Evolutionary conservation across 2,113 vertebrate genomes (phyloP).

Genomic region (Sus scrofa): DNA sequence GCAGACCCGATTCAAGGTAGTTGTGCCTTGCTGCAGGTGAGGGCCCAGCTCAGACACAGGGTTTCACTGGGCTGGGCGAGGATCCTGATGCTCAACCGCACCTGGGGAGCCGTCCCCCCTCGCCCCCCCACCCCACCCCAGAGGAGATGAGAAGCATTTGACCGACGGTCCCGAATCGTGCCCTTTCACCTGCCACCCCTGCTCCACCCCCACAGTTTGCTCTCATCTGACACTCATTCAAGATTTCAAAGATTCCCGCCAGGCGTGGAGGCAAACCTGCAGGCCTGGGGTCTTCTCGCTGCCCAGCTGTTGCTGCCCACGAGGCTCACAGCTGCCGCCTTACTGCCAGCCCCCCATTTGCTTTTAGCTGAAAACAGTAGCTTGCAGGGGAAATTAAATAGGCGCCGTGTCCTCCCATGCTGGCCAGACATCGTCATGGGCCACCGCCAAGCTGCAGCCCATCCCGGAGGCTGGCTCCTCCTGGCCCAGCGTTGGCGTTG

Average conservation of each 20-base stretch:
- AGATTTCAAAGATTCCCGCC: background rate
- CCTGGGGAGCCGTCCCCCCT: background rate
- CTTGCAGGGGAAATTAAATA: accelerated
- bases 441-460: accelerated
- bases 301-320: background rate
- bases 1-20: accelerated
- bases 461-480: accelerated
- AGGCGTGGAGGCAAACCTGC: accelerated
- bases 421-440: accelerated
- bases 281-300: background rate
- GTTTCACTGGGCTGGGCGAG: background rate
- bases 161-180: too few species aligned
- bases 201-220: background rate
- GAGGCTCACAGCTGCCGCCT: background rate
- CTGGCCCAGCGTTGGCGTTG: accelerated
- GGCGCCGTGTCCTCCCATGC: accelerated
- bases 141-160: background rate
- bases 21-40: background rate
- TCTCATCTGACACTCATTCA: accelerated
- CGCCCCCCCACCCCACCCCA: background rate
- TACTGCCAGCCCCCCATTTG: accelerated
- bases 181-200: accelerated
- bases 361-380: too few species aligned
- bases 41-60: background rate
- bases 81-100: too few species aligned